Percentiles rank a stretch among this genome's conserved stretches.
Conservation (phyloP, 2,797 vertebrate species). For the Pangasius larnaudii region DNA sequence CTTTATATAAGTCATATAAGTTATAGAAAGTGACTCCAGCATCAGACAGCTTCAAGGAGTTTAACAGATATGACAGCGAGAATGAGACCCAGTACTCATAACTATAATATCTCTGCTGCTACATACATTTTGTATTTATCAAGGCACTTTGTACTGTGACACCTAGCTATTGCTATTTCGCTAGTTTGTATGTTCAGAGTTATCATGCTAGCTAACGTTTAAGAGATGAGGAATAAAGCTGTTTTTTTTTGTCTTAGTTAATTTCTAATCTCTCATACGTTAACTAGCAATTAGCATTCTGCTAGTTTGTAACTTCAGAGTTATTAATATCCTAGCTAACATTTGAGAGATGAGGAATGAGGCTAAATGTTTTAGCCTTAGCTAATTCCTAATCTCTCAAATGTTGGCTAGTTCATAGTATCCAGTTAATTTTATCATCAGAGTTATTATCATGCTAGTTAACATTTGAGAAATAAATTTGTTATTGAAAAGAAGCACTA, state of each 20-base stretch:
- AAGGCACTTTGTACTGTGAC: background rate
- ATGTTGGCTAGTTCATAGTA: background rate
- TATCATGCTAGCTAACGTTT: background rate
- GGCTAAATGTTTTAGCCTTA: background rate
- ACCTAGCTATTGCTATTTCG: background rate
- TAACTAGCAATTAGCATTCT: too few species aligned
- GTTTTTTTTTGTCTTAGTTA: too few species aligned
- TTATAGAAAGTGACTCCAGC: too few species aligned
- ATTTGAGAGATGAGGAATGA: background rate
- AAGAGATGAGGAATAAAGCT: too few species aligned
- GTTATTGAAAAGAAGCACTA: too few species aligned
- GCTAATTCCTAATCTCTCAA: background rate
- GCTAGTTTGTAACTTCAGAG: background rate
- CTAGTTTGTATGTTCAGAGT: background rate
- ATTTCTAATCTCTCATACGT: too few species aligned
- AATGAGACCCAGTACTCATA: too few species aligned
- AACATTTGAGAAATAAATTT: too few species aligned
- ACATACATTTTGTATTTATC: background rate
- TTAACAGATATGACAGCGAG: too few species aligned
- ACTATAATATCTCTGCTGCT: background rate
- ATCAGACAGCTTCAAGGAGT: background rate
- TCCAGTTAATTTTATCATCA: background rate
- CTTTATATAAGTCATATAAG: too few species aligned
- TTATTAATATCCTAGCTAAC: background rate
- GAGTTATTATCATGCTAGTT: background rate